Percentiles rank a stretch among this genome's conserved stretches.
phyloP scores from a whole-genome alignment of 2,888 invertebrate species.

The Dysmachus trigonus region DNA sequence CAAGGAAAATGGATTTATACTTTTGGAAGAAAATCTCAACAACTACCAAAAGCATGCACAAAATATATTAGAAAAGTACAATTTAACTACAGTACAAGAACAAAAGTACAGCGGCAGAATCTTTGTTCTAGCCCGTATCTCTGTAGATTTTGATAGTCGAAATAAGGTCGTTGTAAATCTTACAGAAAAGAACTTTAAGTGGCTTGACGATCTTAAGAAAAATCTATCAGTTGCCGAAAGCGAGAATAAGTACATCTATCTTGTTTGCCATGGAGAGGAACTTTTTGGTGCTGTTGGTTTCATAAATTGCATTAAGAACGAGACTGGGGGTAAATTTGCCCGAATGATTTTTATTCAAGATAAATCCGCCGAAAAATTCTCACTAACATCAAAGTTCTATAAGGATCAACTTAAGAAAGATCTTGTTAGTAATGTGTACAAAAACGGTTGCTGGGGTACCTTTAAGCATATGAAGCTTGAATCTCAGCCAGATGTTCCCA shows the following conservation, averaged over 20 bases:
- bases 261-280: slow-evolving; percentile 76
- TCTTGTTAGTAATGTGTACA: slow-evolving; percentile 85
- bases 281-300: slow-evolving; percentile 85
- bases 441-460: slow-evolving; percentile 85
- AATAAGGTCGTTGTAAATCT: slow-evolving; percentile 71
- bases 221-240: slow-evolving; percentile 74
- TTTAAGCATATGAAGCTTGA: slow-evolving; percentile 82
- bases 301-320: slow-evolving; percentile 87
- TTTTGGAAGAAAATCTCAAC: slow-evolving; percentile 74
- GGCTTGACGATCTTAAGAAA: slow-evolving; percentile 84
- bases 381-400: slow-evolving; percentile 69
- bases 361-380: slow-evolving; percentile 70
- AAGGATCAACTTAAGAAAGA: slow-evolving; percentile 75
- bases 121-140: slow-evolving; percentile 72
- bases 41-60: slow-evolving; percentile 65
- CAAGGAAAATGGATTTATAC: slow-evolving; percentile 74
- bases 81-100: slow-evolving; percentile 69
- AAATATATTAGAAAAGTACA: slow-evolving; percentile 60
- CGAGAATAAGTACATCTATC: slow-evolving; percentile 70
- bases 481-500: slow-evolving; percentile 59
- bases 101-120: slow-evolving; percentile 73
- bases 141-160: slow-evolving; percentile 54
- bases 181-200: slow-evolving; percentile 75
- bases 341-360: slow-evolving; percentile 79
- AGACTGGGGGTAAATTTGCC: slow-evolving; percentile 82